Evolutionary conservation across 92 coral and sea anemone genomes (phyloP).

Genomic region (Chrysogorgia sp.): DNA sequence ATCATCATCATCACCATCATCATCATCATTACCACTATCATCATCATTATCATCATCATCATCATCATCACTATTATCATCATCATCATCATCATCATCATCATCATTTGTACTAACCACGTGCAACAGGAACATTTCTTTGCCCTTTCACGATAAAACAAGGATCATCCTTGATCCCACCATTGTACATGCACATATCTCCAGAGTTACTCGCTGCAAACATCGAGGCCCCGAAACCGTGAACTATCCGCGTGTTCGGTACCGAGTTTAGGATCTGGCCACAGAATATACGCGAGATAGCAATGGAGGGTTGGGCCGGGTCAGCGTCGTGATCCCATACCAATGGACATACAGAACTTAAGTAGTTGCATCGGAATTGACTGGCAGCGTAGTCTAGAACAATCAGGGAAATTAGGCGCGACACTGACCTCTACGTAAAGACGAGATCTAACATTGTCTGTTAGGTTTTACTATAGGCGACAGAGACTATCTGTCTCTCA

Average conservation of each 20-base stretch:
- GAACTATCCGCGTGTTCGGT: not conserved
- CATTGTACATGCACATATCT: constrained; percentile 26
- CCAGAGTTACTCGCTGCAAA: not conserved
- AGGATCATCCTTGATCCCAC: constrained; percentile 33
- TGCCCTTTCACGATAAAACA: constrained; percentile 36
- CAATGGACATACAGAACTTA: constrained; percentile 38
- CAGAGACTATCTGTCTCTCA: no score
- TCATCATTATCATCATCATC: no score
- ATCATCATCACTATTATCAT: no score
- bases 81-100: no score
- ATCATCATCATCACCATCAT: no score
- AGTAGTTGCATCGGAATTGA: constrained; percentile 30
- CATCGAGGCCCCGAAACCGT: constrained; percentile 37
- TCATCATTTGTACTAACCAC: not conserved
- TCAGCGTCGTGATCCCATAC: constrained; percentile 30
- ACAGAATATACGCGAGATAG: constrained; percentile 43
- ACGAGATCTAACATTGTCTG: no score
- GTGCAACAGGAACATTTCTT: constrained; percentile 31
- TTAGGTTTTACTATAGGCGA: no score
- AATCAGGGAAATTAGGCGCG: not conserved
- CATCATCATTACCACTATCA: no score
- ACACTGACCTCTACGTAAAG: no score
- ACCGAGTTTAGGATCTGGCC: constrained; percentile 10
- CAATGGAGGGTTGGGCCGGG: constrained; percentile 22
- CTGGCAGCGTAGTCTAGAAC: constrained; percentile 37